Evolutionary conservation across 2,888 invertebrate genomes (phyloP).

Genomic region (Eumerus sabulonum): DNA sequence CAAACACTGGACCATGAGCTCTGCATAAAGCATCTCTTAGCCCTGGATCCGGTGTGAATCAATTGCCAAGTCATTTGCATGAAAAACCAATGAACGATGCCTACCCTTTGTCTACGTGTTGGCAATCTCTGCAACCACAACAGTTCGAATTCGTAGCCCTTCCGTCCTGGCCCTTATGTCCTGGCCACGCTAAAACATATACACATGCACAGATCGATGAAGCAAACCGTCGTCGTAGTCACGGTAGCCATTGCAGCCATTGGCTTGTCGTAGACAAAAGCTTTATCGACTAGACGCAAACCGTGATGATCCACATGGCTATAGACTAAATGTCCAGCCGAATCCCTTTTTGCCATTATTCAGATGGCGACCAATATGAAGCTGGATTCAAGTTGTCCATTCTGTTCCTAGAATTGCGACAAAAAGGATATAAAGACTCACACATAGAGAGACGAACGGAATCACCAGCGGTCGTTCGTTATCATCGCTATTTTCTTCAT

Average conservation of each 20-base stretch:
- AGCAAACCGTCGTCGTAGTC: not conserved
- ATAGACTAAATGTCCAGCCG: constrained; percentile 39
- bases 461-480: constrained; percentile 26
- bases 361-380: constrained; percentile 8
- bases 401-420: constrained; percentile 49
- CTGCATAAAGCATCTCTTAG: not conserved
- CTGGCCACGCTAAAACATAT: constrained; percentile 32
- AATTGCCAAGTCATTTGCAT: constrained; percentile 46
- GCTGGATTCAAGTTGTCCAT: constrained; percentile 53
- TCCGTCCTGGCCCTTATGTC: constrained; percentile 50
- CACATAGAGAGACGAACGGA: too few relatives aligned
- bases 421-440: constrained; percentile 37
- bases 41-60: constrained; percentile 1
- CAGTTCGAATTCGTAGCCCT: constrained; percentile 31
- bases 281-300: constrained; percentile 26
- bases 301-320: constrained; percentile 32
- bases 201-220: too few relatives aligned
- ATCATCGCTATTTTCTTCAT: constrained; percentile 1
- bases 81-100: constrained; percentile 33
- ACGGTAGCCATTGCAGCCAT: not conserved
- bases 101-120: constrained; percentile 31
- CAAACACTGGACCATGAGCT: not conserved
- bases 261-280: constrained; percentile 19
- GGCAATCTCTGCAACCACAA: constrained; percentile 33
- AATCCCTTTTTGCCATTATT: constrained; percentile 61